phyloP scores from a whole-genome alignment of 2,797 vertebrate species.

The Geotrypetes seraphini region DNA sequence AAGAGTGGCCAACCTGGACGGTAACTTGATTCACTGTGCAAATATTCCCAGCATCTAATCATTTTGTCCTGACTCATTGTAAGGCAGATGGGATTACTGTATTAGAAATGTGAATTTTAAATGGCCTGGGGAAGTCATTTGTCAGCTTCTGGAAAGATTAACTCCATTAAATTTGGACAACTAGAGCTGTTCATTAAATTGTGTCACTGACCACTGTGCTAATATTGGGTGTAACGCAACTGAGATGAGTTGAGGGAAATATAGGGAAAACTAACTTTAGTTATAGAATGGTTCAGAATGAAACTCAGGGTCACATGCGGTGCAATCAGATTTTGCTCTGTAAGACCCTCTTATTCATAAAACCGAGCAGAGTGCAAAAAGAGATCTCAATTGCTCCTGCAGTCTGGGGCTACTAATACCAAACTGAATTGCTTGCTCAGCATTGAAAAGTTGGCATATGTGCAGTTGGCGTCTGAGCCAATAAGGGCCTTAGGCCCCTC shows the following conservation, averaged over 20 bases:
- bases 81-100: conserved; percentile 48
- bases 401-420: too few species aligned
- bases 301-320: not conserved
- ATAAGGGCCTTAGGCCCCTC: too few species aligned
- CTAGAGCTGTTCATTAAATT: conserved; percentile 30
- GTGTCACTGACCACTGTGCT: conserved; percentile 16
- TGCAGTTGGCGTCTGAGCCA: too few species aligned
- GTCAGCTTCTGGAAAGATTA: conserved; percentile 53
- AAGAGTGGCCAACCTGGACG: conserved; percentile 22
- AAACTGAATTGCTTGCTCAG: too few species aligned
- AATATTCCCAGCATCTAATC: conserved; percentile 40
- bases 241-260: not conserved
- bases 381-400: too few species aligned
- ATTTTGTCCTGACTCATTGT: conserved; percentile 34
- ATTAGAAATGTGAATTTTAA: conserved; percentile 54
- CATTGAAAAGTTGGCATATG: too few species aligned
- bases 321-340: not conserved
- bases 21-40: conserved; percentile 46
- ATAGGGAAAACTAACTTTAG: not conserved
- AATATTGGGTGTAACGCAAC: conserved; percentile 21
- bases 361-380: too few species aligned
- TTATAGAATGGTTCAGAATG: not conserved
- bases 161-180: conserved; percentile 37
- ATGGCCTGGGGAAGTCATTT: conserved; percentile 40
- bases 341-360: too few species aligned